Conservation (phyloP, 2,888 invertebrate genomes). For the Plebejus melissa region DNA sequence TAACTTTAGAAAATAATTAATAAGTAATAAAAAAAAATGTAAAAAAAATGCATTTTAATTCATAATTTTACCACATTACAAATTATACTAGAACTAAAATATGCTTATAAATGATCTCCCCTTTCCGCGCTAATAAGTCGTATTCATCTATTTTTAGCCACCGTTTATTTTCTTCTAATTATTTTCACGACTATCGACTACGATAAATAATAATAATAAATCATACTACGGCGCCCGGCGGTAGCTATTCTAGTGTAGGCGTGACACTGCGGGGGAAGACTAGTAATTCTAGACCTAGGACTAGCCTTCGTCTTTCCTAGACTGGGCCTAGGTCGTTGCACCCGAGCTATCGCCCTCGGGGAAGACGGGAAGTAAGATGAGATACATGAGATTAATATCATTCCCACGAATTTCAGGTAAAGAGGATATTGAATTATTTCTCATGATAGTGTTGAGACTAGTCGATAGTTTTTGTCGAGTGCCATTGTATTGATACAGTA, state of each 20-base stretch:
- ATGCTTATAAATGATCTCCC: no score
- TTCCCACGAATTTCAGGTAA: slow-evolving; percentile 20
- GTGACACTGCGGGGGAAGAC: slow-evolving; percentile 38
- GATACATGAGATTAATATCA: background rate
- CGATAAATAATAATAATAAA: slow-evolving; percentile 12
- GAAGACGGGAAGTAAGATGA: slow-evolving; percentile 17
- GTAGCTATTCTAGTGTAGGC: slow-evolving; percentile 34
- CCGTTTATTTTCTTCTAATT: background rate
- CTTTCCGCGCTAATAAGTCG: no score
- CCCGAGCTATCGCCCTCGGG: slow-evolving; percentile 30
- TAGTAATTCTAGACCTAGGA: slow-evolving; percentile 31
- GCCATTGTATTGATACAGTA: background rate
- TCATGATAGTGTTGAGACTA: background rate
- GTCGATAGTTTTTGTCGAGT: background rate
- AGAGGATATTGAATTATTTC: background rate
- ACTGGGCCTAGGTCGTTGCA: slow-evolving; percentile 34
- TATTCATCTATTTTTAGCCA: no score
- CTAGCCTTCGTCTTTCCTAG: slow-evolving; percentile 29
- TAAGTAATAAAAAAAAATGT: no score
- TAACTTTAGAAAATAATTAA: no score
- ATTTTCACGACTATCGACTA: background rate
- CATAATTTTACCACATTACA: no score
- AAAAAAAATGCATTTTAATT: no score
- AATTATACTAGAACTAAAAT: no score
- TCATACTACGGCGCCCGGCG: slow-evolving; percentile 22